Conservation (phyloP, 2,113 vertebrate species). For the Ancistrus triradiatus region DNA sequence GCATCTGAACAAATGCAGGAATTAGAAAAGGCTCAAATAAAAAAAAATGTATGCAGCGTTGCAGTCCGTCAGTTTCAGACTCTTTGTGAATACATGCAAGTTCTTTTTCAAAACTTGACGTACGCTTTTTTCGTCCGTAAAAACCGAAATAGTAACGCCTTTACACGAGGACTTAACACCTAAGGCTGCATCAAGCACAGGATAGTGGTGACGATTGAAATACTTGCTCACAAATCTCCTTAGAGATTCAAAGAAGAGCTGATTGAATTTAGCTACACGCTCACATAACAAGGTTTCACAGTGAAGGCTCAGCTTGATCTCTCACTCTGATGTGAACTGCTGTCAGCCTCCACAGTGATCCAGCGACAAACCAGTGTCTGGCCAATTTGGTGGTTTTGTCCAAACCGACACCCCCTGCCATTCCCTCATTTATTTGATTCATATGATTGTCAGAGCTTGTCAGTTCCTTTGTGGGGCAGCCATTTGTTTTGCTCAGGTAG, state of each 20-base stretch:
- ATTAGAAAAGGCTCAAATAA: too few species aligned
- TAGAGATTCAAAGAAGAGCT: slow-evolving; percentile 12
- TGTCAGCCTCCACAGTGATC: not conserved
- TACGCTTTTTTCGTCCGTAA: too few species aligned
- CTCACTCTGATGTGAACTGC: not conserved
- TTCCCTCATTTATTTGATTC: not conserved
- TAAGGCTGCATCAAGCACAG: too few species aligned
- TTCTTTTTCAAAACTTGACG: too few species aligned
- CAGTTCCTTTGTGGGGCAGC: not conserved
- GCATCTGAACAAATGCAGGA: too few species aligned
- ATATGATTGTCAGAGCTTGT: not conserved
- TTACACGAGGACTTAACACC: too few species aligned
- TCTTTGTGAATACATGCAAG: too few species aligned
- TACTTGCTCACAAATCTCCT: too few species aligned
- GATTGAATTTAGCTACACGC: slow-evolving; percentile 9
- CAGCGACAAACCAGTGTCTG: not conserved
- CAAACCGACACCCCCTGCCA: not conserved
- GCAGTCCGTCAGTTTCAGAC: too few species aligned
- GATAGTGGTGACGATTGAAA: too few species aligned
- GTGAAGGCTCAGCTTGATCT: slow-evolving; percentile 1
- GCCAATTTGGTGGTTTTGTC: not conserved
- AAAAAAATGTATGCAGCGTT: too few species aligned
- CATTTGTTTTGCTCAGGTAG: not conserved
- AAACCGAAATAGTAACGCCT: too few species aligned
- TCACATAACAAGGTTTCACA: not conserved